These are phyloP conservation scores for Drosophila pullipes DNA, from an alignment of 2,888 invertebrate species.

Conservation along the genomic window DNA sequence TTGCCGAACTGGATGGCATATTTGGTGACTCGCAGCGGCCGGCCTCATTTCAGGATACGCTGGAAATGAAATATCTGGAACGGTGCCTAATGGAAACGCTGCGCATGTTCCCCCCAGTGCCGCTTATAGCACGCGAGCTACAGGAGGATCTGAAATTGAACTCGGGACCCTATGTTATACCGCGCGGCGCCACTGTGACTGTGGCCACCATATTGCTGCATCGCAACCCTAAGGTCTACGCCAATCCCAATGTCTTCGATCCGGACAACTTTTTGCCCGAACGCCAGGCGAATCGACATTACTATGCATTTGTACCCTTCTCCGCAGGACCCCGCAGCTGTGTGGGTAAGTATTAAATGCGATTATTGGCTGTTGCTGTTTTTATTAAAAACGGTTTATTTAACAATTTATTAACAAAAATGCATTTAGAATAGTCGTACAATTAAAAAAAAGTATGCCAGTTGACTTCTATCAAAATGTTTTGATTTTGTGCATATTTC, in stretches of 20 bases:
- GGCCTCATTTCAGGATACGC: conserved; percentile 92
- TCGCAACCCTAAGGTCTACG: conserved; percentile 90
- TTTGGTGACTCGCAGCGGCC: conserved; percentile 92
- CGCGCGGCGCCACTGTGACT: conserved; percentile 88
- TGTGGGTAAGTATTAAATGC: conserved; percentile 87
- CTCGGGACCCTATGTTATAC: conserved; percentile 89
- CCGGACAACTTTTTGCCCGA: conserved; percentile 95
- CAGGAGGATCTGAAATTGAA: conserved; percentile 91
- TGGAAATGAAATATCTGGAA: conserved; percentile 95
- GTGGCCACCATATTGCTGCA: conserved; percentile 90
- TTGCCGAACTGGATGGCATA: conserved; percentile 90
- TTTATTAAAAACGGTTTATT: not conserved
- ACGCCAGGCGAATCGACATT: conserved; percentile 91
- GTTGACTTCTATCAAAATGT: not conserved
- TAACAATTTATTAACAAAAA: not conserved
- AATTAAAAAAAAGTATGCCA: not conserved
- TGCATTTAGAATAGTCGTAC: not conserved
- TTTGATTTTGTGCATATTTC: not conserved
- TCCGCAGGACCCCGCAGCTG: conserved; percentile 93
- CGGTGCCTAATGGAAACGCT: conserved; percentile 93
- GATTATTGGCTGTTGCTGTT: not conserved
- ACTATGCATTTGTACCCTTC: conserved; percentile 93
- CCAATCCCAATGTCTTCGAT: conserved; percentile 91
- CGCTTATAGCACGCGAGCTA: conserved; percentile 90
- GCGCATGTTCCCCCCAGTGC: conserved; percentile 92